Base-by-base conservation (phyloP, 1,140 invertebrate genomes). In the Aphaenogaster floridana region DNA sequence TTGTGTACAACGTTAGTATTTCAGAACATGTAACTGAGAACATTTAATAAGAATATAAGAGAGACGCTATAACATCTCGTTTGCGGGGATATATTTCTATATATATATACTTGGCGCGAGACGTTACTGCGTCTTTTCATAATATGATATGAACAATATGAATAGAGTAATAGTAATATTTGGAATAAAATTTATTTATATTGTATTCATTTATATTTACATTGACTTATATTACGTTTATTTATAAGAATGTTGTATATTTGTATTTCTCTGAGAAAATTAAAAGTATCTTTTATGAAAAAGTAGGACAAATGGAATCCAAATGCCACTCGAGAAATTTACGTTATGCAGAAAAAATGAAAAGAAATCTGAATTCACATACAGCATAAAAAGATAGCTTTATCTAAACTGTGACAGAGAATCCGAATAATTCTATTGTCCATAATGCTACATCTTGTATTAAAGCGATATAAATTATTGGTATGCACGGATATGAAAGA, bases 11-110 rank as follows among this genome's bases (percentile, higher is more conserved):
- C 4, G n/a, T 11, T 48, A 48, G 42, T 28, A 45, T 48, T 69
- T 69, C 21, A 69, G 39, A 28, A 15, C 48, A 69, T 69, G 5
- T 28, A 69, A 48, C 21, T 15, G 2, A 17, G 36, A 0, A 21
- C 15, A 69, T 48, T 69, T 69, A 45, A 45, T 69, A 69, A 69
- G n/a, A 28, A 48, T 69, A 69, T 68, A 21, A 68, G n/a, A 11
- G n/a, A 42, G 17, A 68, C n/a, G 0, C 7, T 42, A n/a, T 68
- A 42, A 68, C 2, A n/a, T 68, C 9, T 42, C 39, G 42, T 66
- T 68, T 39, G 9, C 64, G n/a, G 39, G 17, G 15, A 68, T n/a
- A 1, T 39, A n/a, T 39, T 64, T 36, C 63, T 39, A 21, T 5
- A 42, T 68, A 0, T 63, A 17, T 11, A n/a, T 39, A n/a, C 17